Evolutionary conservation across 2,888 invertebrate species (phyloP), one percentile per base, ranked within the genome.

Genomic region (Shargacucullia verbasci): DNA sequence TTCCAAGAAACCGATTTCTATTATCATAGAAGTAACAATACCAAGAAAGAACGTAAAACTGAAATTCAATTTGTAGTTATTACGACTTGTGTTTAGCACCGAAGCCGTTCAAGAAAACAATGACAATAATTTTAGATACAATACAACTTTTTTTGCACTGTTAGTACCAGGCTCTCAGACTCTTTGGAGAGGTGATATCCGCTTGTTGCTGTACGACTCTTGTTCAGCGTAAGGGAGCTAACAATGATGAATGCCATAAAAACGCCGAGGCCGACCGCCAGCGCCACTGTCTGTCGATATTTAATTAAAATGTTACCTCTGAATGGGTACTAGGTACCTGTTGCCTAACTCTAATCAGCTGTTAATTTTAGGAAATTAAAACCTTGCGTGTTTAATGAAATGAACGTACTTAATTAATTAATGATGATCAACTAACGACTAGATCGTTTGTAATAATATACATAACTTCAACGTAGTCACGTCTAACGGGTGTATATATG

Each of bases 251-350:
- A 53, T 50, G 60, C 25, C 14, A 59, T 53, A 67, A 76, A 70
- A 73, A 76, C 68, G 25, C 44, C 56, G 60, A 76, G 76, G 76
- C 56, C 69, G 52, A 15, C 44, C 47, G 46, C 59, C 47, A 40
- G 48, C 47, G 46, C 59, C 47, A 40, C 58, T 33, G 40, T 10
- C 37, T 44, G 52, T 46, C 50, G 29, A 59, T 34, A 61, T 66
- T 57, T 49, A 56, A 69, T 63, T 64, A 58, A 57, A 70, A 55
- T 59, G 43, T 53, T 34, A 49, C 41, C 39, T 57, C 38, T 20
- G 20, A 20, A 49, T n/a, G n/a, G n/a, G n/a, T 35, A 49, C 49
- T 53, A n/a, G n/a, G n/a, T n/a, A 44, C 52, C 56, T 59, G 67
- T 52, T 67, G 49, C 54, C 58, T 52, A 50, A 63, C 37, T 48